Evolutionary conservation across 1,140 invertebrate species (phyloP), one percentile per base, ranked within the genome.

Genomic region (Littorina saxatilis): DNA sequence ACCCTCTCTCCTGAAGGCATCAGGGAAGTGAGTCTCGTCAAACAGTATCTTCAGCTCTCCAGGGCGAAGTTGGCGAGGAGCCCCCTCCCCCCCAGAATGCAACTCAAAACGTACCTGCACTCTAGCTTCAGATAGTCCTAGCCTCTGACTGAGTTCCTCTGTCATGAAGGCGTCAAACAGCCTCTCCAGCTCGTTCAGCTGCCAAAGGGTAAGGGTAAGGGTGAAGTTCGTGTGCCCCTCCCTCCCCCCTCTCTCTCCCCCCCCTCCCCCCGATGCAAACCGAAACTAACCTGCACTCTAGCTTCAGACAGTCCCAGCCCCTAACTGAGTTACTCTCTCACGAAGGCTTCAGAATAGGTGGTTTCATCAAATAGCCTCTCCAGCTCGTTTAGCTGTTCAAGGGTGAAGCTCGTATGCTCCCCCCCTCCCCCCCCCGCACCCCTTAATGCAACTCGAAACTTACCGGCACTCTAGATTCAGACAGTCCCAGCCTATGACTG

Each of bases 141-240:
- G 93, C 82, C 97, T 92, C 91, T 98, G 97, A 87, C 97, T 98
- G 7, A 99, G 94, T 89, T 99, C 98, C 91, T 99, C 98, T 82
- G 98, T 93, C 98, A 99, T 99, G 94, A 99, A 99, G 55, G 92
- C 92, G 80, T 98, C 94, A 93, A 99, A 99, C 13, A 98, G 97
- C 83, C 97, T 94, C 93, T 99, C 99, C 91, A 99, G 94, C 93
- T 99, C 98, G 90, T 99, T 98, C 91, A 99, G 93, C 93, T 99
- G 99, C 40, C 99, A n/a, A n/a, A n/a, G n/a, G n/a, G n/a, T n/a
- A n/a, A n/a, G n/a, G 97, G 98, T 99, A 84, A 96, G 97, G 93
- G 97, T 99, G 94, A 99, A 99, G 94, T 99, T 99, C 55, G 99
- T 99, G 86, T 98, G 93, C 79, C 97, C 99, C 80, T 98, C 94